phyloP scores from a whole-genome alignment of 2,888 invertebrate genomes.

The Rhamphomyia laevipes region DNA sequence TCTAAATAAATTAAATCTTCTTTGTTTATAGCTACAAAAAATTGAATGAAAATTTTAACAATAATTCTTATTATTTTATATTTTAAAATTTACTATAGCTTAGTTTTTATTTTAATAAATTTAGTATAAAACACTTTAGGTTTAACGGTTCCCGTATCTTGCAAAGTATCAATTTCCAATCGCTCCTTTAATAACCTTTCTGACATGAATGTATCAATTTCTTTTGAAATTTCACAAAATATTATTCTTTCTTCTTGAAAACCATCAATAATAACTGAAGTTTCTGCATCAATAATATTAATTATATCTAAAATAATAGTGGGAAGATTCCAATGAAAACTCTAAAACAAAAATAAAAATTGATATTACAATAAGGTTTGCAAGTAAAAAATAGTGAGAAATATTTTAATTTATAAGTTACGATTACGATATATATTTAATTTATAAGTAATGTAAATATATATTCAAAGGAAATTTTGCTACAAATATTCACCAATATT shows the following conservation, averaged over 20 bases:
- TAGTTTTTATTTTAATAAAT: constrained; percentile 96
- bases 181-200: constrained; percentile 84
- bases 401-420: constrained; percentile 1
- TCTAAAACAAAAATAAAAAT: constrained; percentile 41
- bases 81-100: constrained; percentile 84
- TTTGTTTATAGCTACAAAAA: constrained; percentile 87
- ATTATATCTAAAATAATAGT: constrained; percentile 76
- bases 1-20: constrained; percentile 95
- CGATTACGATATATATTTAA: not conserved
- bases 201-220: constrained; percentile 69
- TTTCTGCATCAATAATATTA: constrained; percentile 75
- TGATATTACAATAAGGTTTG: not conserved
- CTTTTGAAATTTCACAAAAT: constrained; percentile 67
- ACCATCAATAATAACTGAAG: constrained; percentile 45
- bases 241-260: constrained; percentile 60
- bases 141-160: constrained; percentile 80
- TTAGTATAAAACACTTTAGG: constrained; percentile 86
- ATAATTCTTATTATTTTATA: not conserved
- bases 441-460: no score
- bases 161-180: constrained; percentile 84
- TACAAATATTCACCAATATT: no score
- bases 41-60: constrained; percentile 5
- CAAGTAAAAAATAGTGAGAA: not conserved
- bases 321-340: constrained; percentile 64
- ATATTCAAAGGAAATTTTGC: no score